Conservation (phyloP, 2,797 vertebrate genomes). For the Botia almorhae region DNA sequence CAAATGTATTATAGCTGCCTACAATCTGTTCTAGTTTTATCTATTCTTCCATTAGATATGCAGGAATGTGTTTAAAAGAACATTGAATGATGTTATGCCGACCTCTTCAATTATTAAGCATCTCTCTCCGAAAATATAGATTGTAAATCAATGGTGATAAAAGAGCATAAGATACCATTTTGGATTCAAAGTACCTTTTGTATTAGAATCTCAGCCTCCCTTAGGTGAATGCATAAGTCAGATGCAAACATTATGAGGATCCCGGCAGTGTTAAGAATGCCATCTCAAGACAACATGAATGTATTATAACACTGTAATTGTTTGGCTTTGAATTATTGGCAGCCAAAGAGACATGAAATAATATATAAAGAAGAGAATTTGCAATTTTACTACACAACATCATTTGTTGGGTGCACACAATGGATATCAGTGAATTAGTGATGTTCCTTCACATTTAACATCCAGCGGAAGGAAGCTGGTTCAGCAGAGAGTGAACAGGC, state of each 20-base stretch:
- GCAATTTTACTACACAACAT: conserved; percentile 14
- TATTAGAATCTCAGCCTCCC: conserved; percentile 68
- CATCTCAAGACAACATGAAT: conserved; percentile 40
- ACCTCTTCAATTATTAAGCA: conserved; percentile 78
- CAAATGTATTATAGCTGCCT: conserved; percentile 31
- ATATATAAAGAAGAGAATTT: conserved; percentile 34
- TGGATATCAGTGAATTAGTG: conserved; percentile 16
- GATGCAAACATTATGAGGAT: conserved; percentile 63
- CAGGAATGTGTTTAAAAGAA: conserved; percentile 66
- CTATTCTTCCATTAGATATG: conserved; percentile 73
- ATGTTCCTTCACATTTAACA: neutral
- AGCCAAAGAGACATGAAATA: conserved; percentile 14
- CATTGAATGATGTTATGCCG: conserved; percentile 72
- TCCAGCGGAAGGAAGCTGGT: neutral
- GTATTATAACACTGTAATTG: conserved; percentile 56
- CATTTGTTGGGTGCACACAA: conserved; percentile 36
- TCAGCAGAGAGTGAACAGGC: neutral
- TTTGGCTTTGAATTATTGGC: conserved; percentile 59
- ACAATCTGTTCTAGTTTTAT: conserved; percentile 50
- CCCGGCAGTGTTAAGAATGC: conserved; percentile 59
- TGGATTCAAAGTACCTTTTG: conserved; percentile 79
- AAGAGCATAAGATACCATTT: conserved; percentile 79
- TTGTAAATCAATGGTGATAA: conserved; percentile 78
- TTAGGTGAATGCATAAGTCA: conserved; percentile 75
- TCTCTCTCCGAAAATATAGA: conserved; percentile 74